A percentile compares a stretch with the other conserved stretches of the same genome.
These are phyloP conservation scores for Epizoanthus stellaris DNA, from an alignment of 92 coral and sea anemone genomes.

Conservation along the genomic window DNA sequence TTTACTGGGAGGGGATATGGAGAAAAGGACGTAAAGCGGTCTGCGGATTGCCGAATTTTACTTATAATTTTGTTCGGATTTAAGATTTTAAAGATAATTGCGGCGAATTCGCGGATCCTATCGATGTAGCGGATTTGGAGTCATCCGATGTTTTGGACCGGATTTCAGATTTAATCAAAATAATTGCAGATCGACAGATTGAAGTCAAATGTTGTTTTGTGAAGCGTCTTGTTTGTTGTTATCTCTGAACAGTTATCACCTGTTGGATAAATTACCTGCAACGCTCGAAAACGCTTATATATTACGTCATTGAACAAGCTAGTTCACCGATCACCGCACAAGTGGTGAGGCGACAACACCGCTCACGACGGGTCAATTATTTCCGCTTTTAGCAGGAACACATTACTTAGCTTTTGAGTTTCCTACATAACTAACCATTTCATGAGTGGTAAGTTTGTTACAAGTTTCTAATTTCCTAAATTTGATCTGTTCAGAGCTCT, in stretches of 20 bases:
- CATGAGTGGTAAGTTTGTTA: neutral
- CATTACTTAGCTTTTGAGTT: neutral
- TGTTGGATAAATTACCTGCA: constrained; percentile 22
- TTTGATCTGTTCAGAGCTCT: neutral
- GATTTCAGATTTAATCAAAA: too few species aligned
- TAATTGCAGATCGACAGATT: too few species aligned
- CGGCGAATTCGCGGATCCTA: too few species aligned
- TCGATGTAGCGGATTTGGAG: too few species aligned
- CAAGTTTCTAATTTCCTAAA: neutral
- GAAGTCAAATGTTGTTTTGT: neutral
- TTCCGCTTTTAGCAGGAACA: neutral
- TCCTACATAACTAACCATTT: neutral
- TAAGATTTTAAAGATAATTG: too few species aligned
- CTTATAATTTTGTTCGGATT: too few species aligned
- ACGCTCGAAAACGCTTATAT: neutral
- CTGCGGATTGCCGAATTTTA: too few species aligned
- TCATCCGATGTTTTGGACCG: too few species aligned
- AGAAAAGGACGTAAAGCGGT: too few species aligned
- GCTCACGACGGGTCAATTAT: constrained; percentile 1
- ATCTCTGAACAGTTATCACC: constrained; percentile 7
- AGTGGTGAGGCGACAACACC: neutral
- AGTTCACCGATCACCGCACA: neutral
- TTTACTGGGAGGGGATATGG: too few species aligned
- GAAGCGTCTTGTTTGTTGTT: neutral
- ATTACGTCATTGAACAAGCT: constrained; percentile 32